Conservation (phyloP, 37 sponge, comb jelly and placozoan genomes). For the Theonella swinhoei region DNA sequence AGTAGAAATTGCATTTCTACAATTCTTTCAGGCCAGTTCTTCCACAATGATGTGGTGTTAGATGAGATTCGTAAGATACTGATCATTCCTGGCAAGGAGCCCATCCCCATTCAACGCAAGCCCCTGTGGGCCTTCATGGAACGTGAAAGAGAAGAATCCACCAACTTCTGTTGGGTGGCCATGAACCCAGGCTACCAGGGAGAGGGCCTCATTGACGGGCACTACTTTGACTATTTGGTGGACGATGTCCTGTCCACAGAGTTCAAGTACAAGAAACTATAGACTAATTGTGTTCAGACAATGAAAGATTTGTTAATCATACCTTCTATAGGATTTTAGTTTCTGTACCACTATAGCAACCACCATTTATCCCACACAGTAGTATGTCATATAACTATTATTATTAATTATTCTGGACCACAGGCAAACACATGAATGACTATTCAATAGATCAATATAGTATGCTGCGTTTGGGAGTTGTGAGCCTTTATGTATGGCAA, state of each 20-base stretch:
- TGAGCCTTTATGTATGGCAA: no score
- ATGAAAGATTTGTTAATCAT: no score
- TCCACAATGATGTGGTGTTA: slow-evolving; percentile 43
- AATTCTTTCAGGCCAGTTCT: slow-evolving; percentile 43
- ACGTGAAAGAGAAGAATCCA: neutral
- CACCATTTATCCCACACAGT: neutral
- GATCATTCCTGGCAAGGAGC: slow-evolving; percentile 42
- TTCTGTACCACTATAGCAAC: no score
- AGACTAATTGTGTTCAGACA: no score
- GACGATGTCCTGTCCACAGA: slow-evolving; percentile 40
- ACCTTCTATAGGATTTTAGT: no score
- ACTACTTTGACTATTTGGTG: slow-evolving; percentile 46
- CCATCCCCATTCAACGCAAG: slow-evolving; percentile 31
- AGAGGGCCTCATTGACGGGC: slow-evolving; percentile 49
- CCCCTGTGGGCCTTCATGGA: slow-evolving; percentile 52
- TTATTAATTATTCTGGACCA: no score
- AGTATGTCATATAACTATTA: neutral
- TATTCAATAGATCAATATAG: no score
- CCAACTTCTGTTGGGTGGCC: slow-evolving; percentile 54
- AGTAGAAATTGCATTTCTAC: neutral
- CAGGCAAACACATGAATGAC: no score
- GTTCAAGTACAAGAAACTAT: slow-evolving; percentile 33
- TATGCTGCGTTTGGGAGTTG: no score
- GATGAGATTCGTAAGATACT: slow-evolving; percentile 39
- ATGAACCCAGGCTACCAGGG: slow-evolving; percentile 65